Base-by-base conservation (phyloP, 2,113 vertebrate species). In the Rhabdomys dilectus region DNA sequence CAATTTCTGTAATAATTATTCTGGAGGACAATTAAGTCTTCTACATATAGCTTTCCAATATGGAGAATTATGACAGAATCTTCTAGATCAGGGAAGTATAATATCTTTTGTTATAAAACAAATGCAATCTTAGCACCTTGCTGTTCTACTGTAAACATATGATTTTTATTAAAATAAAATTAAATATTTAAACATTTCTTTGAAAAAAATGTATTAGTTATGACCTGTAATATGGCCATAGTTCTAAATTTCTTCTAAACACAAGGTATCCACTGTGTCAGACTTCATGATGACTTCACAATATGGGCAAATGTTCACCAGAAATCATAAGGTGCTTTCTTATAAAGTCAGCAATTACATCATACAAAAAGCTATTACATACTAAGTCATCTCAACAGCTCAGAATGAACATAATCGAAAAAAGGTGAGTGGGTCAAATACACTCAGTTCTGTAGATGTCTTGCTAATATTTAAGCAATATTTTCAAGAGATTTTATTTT, bases 351-450 rank as follows among this genome's bases (percentile, higher is more conserved):
- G 45, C 62, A 75, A 58, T 96, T 93, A 96, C 96, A 96, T 95
- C 97, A 89, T 80, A 84, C 51, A 93, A 86, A 90, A 94, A 91
- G 3, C 48, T 95, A 88, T 96, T 96, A 96, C 96, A 87, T 42
- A 97, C 62, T 97, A 97, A 97, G 89, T 98, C 94, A 97, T 97
- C 94, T 97, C 97, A 96, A 56, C 95, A 94, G 36, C 86, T 95
- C 68, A 72, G 93, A 96, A 87, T 77, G 88, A 77, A 93, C 94
- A 93, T 91, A 93, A 92, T 89, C 62, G 26, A 24, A 91, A 29
- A 94, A 88, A 89, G 94, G 48, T 91, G 77, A 96, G 91, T 81
- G 94, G 26, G 36, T 39, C 78, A 81, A 95, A 81, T 86, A 19
- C 36, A 76, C 91, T 91, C 76, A 84, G 19, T 1, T 58, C 4